phyloP scores from a whole-genome alignment of 2,797 vertebrate species.

The Darevskia nairensis region DNA sequence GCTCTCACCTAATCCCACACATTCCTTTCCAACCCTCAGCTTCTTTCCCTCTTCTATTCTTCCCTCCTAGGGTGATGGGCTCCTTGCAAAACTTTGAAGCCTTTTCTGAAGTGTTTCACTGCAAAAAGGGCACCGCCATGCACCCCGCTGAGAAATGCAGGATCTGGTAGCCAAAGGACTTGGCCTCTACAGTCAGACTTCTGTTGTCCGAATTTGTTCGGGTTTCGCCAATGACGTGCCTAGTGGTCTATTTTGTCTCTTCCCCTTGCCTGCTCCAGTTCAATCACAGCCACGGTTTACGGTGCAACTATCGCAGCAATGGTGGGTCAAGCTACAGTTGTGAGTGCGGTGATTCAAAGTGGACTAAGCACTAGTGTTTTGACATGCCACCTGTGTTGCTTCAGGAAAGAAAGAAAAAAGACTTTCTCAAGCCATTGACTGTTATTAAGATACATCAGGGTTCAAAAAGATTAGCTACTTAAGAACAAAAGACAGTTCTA shows the following conservation, averaged over 20 bases:
- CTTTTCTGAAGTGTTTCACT: conserved; percentile 92
- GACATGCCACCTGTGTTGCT: not conserved
- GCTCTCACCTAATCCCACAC: not conserved
- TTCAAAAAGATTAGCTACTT: conserved; percentile 65
- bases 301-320: conserved; percentile 32
- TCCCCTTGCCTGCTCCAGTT: not conserved
- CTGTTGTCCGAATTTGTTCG: not conserved
- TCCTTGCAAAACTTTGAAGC: conserved; percentile 95
- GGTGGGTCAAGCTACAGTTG: not conserved
- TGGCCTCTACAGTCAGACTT: not conserved
- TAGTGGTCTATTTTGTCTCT: conserved; percentile 3
- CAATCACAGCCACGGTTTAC: conserved; percentile 51
- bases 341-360: accelerated
- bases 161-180: conserved; percentile 86
- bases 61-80: conserved; percentile 87
- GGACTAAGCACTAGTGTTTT: accelerated
- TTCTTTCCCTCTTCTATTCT: conserved; percentile 22
- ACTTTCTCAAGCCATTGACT: conserved; percentile 69
- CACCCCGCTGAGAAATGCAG: conserved; percentile 88
- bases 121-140: conserved; percentile 87
- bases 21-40: too few relatives aligned
- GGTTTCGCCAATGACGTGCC: conserved; percentile 51
- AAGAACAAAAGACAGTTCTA: conserved; percentile 20
- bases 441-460: conserved; percentile 73
- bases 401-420: conserved; percentile 39